Evolutionary conservation across 1,140 invertebrate species (phyloP), one percentile per base, ranked within the genome.

Genomic region (Ceratosolen solmsi): DNA sequence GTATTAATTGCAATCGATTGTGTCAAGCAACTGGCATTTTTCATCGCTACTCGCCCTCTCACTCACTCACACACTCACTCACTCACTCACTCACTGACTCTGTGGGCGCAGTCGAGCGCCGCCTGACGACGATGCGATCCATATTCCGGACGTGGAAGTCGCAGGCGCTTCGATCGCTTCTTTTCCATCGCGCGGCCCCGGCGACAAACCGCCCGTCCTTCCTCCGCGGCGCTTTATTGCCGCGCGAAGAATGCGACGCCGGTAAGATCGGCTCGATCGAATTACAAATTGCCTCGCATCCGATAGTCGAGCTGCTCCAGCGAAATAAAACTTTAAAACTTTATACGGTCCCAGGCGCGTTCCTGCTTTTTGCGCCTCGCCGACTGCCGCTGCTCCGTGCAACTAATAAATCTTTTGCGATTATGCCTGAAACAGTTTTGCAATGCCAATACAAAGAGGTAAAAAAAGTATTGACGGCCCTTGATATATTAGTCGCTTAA

Each of bases 1-100:
- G 58, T 63, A n/a, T n/a, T n/a, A 76, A 76, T 63, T 65, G 58
- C 58, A 8, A 60, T 76, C 38, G 56, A 65, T 65, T 65, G n/a
- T 41, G 36, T 27, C 36, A 71, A 49, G 51, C 9, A 22, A 7
- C 73, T 65, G 56, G 56, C 56, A 75, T 63, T 76, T 65, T 60
- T 76, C 15, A 8, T 20, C 46, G 63, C 70, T 63, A 46, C 20
- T 38, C 9, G 13, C 15, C 33, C 20, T 36, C 30, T 13, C 30
- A n/a, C 27, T 46, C 41, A 13, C 51, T 38, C 54, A 2, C 54
- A 25, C 54, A 2, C 54, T 58, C n/a, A 2, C 33, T 38, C 54
- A 0, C 38, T 71, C 68, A 15, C 68, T 36, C 54, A 68, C 36
- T 20, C 41, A 30, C 11, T 65, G 17, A 7, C 56, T 60, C 15